A percentile compares a stretch with the other conserved stretches of the same genome.
These are phyloP conservation scores for Isoperla grammatica DNA, from an alignment of 2,888 invertebrate genomes.

Conservation along the genomic window DNA sequence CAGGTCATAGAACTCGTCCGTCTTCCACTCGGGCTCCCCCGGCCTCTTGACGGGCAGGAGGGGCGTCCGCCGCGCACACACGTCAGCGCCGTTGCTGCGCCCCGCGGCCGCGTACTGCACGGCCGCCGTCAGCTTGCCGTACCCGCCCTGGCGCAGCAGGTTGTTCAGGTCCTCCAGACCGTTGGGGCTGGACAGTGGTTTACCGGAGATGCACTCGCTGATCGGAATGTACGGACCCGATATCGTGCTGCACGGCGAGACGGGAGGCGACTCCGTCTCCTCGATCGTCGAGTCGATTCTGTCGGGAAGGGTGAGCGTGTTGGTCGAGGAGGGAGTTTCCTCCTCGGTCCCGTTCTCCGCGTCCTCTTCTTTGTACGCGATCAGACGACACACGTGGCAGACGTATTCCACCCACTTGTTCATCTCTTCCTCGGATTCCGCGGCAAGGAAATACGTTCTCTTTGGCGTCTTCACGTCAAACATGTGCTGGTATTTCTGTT, in stretches of 20 bases:
- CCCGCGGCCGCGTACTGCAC: constrained; percentile 6
- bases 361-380: constrained; percentile 53
- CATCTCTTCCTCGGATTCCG: constrained; percentile 89
- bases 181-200: constrained; percentile 37
- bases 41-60: constrained; percentile 17
- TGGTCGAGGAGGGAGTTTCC: neutral
- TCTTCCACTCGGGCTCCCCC: constrained; percentile 9
- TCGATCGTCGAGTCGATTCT: neutral
- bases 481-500: constrained; percentile 75
- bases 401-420: constrained; percentile 92
- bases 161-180: constrained; percentile 30
- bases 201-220: constrained; percentile 85
- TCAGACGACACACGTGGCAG: constrained; percentile 84
- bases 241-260: constrained; percentile 54
- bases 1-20: constrained; percentile 37
- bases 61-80: neutral
- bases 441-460: constrained; percentile 86
- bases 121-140: constrained; percentile 11
- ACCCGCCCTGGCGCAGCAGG: constrained; percentile 23
- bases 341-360: constrained; percentile 28
- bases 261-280: constrained; percentile 52
- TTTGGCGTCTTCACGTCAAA: constrained; percentile 86
- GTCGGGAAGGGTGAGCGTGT: neutral
- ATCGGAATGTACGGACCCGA: constrained; percentile 88
- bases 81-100: neutral